Conservation (phyloP, 2,797 vertebrate species). For the Phylloscopus collybita region DNA sequence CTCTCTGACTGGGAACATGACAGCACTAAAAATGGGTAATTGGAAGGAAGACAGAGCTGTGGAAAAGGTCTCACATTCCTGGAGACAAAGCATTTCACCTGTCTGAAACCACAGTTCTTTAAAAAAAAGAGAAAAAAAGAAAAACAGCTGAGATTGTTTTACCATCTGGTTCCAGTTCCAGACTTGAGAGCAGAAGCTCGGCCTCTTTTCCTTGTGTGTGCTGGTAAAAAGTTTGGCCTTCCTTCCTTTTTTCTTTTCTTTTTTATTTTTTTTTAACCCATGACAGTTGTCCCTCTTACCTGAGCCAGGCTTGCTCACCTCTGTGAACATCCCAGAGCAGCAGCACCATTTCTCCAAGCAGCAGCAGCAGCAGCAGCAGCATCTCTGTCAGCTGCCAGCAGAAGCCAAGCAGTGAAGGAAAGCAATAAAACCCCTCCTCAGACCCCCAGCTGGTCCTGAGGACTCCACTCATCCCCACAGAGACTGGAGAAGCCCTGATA, state of each 20-base stretch:
- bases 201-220: neutral
- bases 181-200: neutral
- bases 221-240: neutral
- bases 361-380: neutral
- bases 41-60: neutral
- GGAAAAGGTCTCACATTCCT: neutral
- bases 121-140: rapidly evolving
- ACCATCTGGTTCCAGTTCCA: neutral
- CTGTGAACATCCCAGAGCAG: neutral
- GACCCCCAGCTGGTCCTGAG: neutral
- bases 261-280: neutral
- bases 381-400: neutral
- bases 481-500: rapidly evolving
- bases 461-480: rapidly evolving
- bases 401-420: neutral
- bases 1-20: neutral
- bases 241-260: neutral
- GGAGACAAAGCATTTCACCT: neutral
- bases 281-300: neutral
- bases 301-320: neutral
- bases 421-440: neutral
- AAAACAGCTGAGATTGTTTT: neutral
- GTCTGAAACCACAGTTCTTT: neutral
- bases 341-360: neutral
- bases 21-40: neutral